Conservation (phyloP, 2,888 invertebrate genomes). For the Dorcus parallelipipedus region DNA sequence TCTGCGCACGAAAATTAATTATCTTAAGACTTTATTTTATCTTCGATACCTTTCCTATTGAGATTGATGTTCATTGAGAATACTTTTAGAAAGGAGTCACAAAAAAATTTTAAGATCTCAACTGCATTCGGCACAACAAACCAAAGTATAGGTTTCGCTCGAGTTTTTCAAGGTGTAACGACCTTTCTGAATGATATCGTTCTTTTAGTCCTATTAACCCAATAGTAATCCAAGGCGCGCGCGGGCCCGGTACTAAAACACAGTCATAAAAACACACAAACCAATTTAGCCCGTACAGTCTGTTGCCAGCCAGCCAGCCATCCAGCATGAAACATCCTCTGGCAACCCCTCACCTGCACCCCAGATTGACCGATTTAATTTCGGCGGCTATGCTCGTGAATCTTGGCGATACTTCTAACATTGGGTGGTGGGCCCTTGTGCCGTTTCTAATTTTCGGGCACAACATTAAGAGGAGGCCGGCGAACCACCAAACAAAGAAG, state of each 20-base stretch:
- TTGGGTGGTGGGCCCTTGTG: too few species aligned
- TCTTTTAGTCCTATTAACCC: constrained; percentile 48
- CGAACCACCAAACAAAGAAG: too few species aligned
- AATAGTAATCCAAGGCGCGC: constrained; percentile 49
- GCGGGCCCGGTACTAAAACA: constrained; percentile 50
- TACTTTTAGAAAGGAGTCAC: too few species aligned
- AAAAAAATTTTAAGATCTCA: too few species aligned
- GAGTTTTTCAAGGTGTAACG: background rate
- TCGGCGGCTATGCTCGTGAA: constrained; percentile 44
- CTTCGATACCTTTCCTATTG: too few species aligned
- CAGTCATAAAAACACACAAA: constrained; percentile 53
- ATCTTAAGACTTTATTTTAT: too few species aligned
- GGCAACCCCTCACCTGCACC: constrained; percentile 23
- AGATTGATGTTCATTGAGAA: too few species aligned
- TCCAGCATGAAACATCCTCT: background rate
- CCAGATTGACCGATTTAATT: constrained; percentile 46
- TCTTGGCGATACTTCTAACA: constrained; percentile 28
- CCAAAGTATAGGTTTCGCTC: too few species aligned
- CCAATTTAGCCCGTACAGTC: constrained; percentile 51
- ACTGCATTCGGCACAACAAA: too few species aligned
- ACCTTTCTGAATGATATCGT: constrained; percentile 37
- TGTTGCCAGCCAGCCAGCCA: constrained; percentile 36
- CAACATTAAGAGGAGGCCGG: too few species aligned
- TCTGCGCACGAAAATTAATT: too few species aligned
- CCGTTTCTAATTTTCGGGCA: too few species aligned